These are phyloP conservation scores for Dione juno DNA, from an alignment of 2,888 invertebrate species.

Conservation along the genomic window DNA sequence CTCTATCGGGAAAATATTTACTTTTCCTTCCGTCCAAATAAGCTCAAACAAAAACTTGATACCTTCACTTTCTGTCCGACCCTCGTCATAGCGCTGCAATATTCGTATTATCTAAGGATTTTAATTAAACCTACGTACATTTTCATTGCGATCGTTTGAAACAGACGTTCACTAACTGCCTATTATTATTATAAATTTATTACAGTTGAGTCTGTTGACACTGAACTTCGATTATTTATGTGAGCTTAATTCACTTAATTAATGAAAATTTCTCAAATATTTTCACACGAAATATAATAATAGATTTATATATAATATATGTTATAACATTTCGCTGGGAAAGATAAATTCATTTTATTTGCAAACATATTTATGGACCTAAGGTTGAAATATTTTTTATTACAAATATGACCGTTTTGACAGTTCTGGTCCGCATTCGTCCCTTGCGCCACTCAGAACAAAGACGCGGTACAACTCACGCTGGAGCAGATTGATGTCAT, in stretches of 20 bases:
- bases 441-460: conserved; percentile 86
- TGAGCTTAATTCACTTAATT: not conserved
- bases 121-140: conserved; percentile 15
- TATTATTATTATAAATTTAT: conserved; percentile 13
- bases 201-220: conserved; percentile 6
- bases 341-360: too few species aligned
- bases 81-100: conserved; percentile 8
- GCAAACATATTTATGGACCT: too few species aligned
- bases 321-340: too few species aligned
- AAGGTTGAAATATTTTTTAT: too few species aligned
- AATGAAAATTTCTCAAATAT: not conserved
- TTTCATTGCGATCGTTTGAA: conserved; percentile 3
- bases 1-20: conserved; percentile 1
- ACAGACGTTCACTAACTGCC: not conserved
- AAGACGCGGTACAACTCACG: conserved; percentile 88
- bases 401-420: conserved; percentile 7
- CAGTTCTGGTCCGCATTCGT: conserved; percentile 91
- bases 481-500: conserved; percentile 90
- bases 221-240: too few species aligned
- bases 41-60: conserved; percentile 10
- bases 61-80: conserved; percentile 1
- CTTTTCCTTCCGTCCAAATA: conserved; percentile 6
- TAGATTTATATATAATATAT: too few species aligned
- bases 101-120: conserved; percentile 11
- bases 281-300: not conserved